Percentiles rank a stretch among this genome's conserved stretches.
phyloP scores from a whole-genome alignment of 2,113 vertebrate species.

The Dromaius novaehollandiae region DNA sequence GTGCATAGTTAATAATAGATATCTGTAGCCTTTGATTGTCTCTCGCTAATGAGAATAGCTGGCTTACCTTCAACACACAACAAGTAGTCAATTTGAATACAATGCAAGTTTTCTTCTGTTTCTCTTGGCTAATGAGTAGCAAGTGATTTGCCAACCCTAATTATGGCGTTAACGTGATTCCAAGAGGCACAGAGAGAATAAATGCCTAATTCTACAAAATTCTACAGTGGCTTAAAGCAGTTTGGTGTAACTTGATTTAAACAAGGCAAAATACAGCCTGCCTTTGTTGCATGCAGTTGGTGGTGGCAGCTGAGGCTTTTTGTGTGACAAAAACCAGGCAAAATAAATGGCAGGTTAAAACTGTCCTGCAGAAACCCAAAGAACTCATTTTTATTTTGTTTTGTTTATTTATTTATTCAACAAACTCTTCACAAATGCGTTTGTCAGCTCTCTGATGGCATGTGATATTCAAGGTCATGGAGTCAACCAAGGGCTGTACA shows the following conservation, averaged over 20 bases:
- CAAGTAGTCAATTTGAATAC: not conserved
- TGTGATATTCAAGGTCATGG: not conserved
- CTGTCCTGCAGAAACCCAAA: not conserved
- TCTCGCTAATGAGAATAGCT: not conserved
- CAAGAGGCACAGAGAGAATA: conserved; percentile 10
- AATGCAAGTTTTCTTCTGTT: conserved; percentile 20
- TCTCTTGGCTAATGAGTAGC: conserved; percentile 17
- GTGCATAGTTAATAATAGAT: not conserved
- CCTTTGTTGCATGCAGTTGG: not conserved
- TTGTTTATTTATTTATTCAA: too few species aligned
- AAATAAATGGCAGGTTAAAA: not conserved
- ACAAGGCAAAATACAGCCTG: not conserved
- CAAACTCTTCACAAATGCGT: not conserved
- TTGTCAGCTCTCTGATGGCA: not conserved
- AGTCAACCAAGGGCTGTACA: not conserved
- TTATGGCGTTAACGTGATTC: conserved; percentile 26
- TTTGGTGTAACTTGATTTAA: not conserved
- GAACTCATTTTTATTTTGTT: not conserved
- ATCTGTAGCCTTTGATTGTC: not conserved
- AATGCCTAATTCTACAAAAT: not conserved
- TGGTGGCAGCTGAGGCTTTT: not conserved
- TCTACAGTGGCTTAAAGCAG: conserved; percentile 1
- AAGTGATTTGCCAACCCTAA: conserved; percentile 26
- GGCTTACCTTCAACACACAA: conserved; percentile 28
- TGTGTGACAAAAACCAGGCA: not conserved